These are phyloP conservation scores for Vanessa atalanta DNA, from an alignment of 1,140 invertebrate species.

Conservation along the genomic window DNA sequence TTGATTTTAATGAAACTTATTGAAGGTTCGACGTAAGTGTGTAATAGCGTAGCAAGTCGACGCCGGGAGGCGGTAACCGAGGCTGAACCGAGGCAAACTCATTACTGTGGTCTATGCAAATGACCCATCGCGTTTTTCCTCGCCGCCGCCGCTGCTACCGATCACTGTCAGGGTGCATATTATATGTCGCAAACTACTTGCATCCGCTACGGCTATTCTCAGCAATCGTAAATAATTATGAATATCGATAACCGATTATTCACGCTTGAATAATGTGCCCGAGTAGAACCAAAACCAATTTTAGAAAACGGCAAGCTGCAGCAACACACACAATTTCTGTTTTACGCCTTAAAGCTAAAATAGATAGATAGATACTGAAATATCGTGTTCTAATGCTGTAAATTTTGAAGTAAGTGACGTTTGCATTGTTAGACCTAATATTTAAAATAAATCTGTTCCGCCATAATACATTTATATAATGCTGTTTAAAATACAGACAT, in stretches of 20 bases:
- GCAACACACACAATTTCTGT: slow-evolving; percentile 42
- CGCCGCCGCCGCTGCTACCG: slow-evolving; percentile 59
- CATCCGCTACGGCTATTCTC: slow-evolving; percentile 69
- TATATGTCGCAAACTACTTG: slow-evolving; percentile 67
- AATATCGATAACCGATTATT: slow-evolving; percentile 66
- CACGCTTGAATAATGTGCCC: slow-evolving; percentile 45
- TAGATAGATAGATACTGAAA: slow-evolving; percentile 36
- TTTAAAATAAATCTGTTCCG: neutral
- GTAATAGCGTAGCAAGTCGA: slow-evolving; percentile 48
- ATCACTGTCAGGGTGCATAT: slow-evolving; percentile 62
- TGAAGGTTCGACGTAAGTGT: slow-evolving; percentile 39
- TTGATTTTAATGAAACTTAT: slow-evolving; percentile 49
- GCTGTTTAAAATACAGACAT: slow-evolving; percentile 23
- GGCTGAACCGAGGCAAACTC: slow-evolving; percentile 44
- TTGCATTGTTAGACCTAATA: neutral
- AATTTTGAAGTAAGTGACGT: slow-evolving; percentile 16
- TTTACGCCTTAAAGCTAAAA: slow-evolving; percentile 45
- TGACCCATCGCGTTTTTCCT: slow-evolving; percentile 70
- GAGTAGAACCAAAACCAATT: slow-evolving; percentile 43
- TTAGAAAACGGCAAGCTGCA: slow-evolving; percentile 39
- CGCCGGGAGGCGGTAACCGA: slow-evolving; percentile 35
- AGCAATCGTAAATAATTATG: slow-evolving; percentile 76
- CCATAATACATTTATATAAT: slow-evolving; percentile 15
- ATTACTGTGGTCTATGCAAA: slow-evolving; percentile 77
- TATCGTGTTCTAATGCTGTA: slow-evolving; percentile 34